Evolutionary conservation across 2,797 vertebrate species (phyloP), one percentile per base, ranked within the genome.

Genomic region (Syngnathus acus): DNA sequence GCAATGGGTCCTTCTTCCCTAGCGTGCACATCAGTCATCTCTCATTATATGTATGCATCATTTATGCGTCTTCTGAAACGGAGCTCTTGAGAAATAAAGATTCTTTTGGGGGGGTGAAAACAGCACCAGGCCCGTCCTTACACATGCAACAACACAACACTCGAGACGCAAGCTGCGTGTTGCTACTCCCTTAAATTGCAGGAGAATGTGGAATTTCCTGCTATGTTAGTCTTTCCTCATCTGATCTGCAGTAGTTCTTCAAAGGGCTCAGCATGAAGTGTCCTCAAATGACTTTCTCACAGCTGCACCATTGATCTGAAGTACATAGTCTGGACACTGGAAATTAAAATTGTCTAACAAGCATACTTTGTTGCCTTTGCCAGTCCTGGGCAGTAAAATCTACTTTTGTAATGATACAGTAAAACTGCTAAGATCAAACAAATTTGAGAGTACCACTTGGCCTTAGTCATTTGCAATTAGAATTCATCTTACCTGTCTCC

Each of bases 21-120:
- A 83, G 73, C 78, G 68, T 77, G 72, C 75, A 73, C 75, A 78
- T 70, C 75, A 77, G 70, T 65, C 66, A 9, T 76, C 68, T 72
- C 78, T 82, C 72, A 77, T 83, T 86, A 81, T 82, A 79, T 83
- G 74, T 87, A 75, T 82, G 77, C 76, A 80, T 82, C 75, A 82
- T 78, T 82, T 77, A 79, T 82, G 79, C 76, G 73, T 82, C 73
- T 77, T 87, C 74, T 84, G 77, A 78, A 79, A 65, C 76, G 78
- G 78, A 78, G 73, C 77, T 83, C 77, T 55, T 74, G 71, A 78
- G 68, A 81, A 84, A 82, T 84, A 83, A 83, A 85, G 71, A 73
- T 73, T 75, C 83, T 72, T 78, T 81, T 73, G 58, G 58, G 19
- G 54, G 58, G 78, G 76, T 87, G 82, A 78, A 81, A 77, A 83